Evolutionary conservation across 2,113 vertebrate genomes (phyloP).

Genomic region (Lamprologus ornatipinnis): DNA sequence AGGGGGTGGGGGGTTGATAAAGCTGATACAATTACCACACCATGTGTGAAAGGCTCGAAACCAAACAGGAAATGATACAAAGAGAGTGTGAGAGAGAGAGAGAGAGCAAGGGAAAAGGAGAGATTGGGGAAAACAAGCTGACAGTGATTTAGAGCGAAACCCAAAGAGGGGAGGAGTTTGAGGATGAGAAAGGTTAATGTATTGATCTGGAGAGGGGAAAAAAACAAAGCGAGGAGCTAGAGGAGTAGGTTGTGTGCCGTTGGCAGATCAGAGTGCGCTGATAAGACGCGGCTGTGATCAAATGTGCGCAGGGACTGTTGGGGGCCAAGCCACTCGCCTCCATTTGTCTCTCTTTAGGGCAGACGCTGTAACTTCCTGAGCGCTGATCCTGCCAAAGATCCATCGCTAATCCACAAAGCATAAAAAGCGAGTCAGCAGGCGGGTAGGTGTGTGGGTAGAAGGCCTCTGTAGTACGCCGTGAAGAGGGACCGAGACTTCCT

Average conservation of each 20-base stretch:
- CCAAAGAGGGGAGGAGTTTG: constrained; percentile 24
- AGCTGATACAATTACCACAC: constrained; percentile 11
- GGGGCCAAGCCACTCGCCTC: constrained; percentile 14
- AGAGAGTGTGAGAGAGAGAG: constrained; percentile 1
- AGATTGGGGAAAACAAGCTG: constrained; percentile 12
- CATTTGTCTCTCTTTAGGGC: constrained; percentile 49
- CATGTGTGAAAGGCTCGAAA: constrained; percentile 24
- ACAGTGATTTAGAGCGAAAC: constrained; percentile 53
- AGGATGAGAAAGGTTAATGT: constrained; percentile 58
- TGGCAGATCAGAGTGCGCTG: constrained; percentile 14
- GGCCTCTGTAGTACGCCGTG: constrained; percentile 26
- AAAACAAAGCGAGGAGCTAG: constrained; percentile 31
- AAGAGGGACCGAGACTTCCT: constrained; percentile 14
- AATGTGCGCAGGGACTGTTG: constrained; percentile 10
- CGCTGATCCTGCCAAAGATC: constrained; percentile 51
- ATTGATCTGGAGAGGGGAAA: constrained; percentile 43
- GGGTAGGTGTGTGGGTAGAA: constrained; percentile 2
- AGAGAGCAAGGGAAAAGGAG: background rate
- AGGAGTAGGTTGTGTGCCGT: background rate
- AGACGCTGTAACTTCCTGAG: constrained; percentile 6
- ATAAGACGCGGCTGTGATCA: constrained; percentile 47
- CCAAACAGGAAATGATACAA: background rate
- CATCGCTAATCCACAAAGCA: constrained; percentile 30
- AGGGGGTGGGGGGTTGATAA: background rate
- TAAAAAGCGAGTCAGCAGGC: constrained; percentile 1